phyloP scores from a whole-genome alignment of 2,888 invertebrate species.

The Xanthorhoe spadicearia region DNA sequence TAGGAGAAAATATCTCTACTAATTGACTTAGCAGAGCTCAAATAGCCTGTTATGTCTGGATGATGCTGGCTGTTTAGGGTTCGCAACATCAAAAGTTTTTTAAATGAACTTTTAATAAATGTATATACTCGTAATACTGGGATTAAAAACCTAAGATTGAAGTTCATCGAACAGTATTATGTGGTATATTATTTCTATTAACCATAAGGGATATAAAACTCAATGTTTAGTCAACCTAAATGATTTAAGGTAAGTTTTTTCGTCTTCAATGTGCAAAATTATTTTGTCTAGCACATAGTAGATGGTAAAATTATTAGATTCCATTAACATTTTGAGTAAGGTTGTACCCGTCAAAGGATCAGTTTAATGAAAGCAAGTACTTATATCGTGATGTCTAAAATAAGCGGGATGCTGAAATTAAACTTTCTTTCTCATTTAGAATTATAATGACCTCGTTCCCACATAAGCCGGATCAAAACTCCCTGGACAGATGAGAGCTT shows the following conservation, averaged over 20 bases:
- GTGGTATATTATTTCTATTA: too few species aligned
- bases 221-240: too few species aligned
- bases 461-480: slow-evolving; percentile 7
- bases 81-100: too few species aligned
- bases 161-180: too few species aligned
- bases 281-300: background rate
- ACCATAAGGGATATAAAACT: too few species aligned
- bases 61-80: background rate
- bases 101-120: too few species aligned
- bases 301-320: background rate
- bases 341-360: background rate
- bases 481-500: background rate
- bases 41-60: too few species aligned
- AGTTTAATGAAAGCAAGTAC: background rate
- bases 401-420: background rate
- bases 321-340: background rate
- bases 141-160: too few species aligned
- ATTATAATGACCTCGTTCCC: background rate
- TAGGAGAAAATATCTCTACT: background rate
- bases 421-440: background rate
- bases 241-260: too few species aligned
- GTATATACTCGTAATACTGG: too few species aligned
- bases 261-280: too few species aligned
- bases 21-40: background rate
- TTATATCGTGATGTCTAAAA: background rate